phyloP scores from a whole-genome alignment of 2,888 invertebrate species.

The Drosophila kuntzei region DNA sequence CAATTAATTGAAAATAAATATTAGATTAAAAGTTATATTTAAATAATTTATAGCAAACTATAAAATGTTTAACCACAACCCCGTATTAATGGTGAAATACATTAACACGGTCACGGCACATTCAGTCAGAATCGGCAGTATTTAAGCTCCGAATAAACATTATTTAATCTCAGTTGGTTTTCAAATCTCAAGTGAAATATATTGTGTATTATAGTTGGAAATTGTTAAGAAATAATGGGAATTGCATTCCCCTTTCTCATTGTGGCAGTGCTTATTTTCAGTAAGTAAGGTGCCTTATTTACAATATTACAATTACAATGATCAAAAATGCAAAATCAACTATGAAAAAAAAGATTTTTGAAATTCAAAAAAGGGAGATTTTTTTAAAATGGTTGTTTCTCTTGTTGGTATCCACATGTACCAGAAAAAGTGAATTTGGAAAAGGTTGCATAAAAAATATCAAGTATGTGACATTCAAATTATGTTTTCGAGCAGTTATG shows the following conservation, averaged over 20 bases:
- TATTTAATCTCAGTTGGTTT: background rate
- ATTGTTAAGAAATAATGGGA: background rate
- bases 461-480: no score
- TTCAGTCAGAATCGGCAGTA: background rate
- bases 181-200: background rate
- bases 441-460: no score
- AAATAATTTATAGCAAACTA: background rate
- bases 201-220: background rate
- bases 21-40: background rate
- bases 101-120: background rate
- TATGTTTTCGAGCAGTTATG: no score
- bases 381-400: no score
- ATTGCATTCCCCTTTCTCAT: background rate
- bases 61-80: background rate
- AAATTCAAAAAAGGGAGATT: background rate
- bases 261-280: conserved; percentile 5
- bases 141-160: background rate
- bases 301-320: background rate
- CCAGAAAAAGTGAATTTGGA: no score
- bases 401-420: no score
- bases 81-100: background rate
- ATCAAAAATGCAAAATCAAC: no score
- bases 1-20: background rate
- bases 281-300: background rate
- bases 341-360: background rate